These are phyloP conservation scores for Glyptemys insculpta DNA, from an alignment of 2,797 vertebrate species.

Conservation along the genomic window DNA sequence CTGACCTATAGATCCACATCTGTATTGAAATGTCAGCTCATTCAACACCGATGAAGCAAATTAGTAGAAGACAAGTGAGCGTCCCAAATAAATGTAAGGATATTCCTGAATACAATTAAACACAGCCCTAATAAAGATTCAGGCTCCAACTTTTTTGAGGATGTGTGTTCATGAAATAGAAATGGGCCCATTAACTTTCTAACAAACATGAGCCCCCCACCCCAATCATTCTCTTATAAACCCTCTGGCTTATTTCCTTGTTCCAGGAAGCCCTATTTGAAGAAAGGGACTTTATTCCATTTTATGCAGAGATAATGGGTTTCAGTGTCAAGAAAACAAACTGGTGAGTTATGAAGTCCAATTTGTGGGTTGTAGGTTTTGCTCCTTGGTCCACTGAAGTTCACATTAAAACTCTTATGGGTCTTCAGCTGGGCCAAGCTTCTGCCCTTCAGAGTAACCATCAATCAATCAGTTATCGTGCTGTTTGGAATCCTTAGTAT, in stretches of 20 bases:
- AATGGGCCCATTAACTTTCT: background rate
- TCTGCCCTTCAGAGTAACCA: background rate
- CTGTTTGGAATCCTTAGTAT: background rate
- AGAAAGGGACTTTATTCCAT: background rate
- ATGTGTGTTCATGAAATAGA: conserved; percentile 28
- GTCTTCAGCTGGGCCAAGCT: background rate
- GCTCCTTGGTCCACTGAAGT: background rate
- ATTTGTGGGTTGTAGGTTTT: background rate
- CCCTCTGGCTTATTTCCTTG: background rate
- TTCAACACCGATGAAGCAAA: background rate
- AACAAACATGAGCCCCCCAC: background rate
- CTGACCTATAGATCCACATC: background rate
- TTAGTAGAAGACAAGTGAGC: conserved; percentile 4
- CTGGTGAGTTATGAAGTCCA: background rate
- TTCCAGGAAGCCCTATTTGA: background rate
- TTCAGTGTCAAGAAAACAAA: background rate
- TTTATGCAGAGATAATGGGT: background rate
- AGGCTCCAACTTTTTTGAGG: background rate
- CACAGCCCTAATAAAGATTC: conserved; percentile 23
- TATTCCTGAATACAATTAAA: conserved; percentile 50
- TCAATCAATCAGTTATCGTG: background rate
- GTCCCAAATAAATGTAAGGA: background rate
- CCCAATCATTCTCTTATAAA: background rate
- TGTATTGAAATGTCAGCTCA: background rate
- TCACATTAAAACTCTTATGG: background rate